Percentiles rank a stretch among this genome's conserved stretches.
Conservation (phyloP, 2,113 vertebrate genomes). For the Telmatochromis sp. region DNA sequence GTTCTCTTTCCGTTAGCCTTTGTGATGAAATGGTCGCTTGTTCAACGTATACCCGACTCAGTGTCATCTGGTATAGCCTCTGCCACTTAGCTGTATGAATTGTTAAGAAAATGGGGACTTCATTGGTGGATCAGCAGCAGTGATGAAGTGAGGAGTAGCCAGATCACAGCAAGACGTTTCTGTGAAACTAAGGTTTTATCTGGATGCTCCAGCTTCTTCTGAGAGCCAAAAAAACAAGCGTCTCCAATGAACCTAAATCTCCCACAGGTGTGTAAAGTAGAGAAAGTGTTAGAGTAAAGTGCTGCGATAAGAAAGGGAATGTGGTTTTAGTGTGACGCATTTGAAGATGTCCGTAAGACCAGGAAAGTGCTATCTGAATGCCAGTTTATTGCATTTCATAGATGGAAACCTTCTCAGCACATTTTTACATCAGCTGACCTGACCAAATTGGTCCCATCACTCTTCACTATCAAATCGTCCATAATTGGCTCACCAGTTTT, state of each 20-base stretch:
- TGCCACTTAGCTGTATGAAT: background rate
- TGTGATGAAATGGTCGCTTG: background rate
- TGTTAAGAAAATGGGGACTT: background rate
- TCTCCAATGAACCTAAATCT: fast-evolving
- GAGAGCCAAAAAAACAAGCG: fast-evolving
- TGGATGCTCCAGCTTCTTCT: background rate
- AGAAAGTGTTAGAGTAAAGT: fast-evolving
- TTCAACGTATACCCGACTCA: fast-evolving
- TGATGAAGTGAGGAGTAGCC: fast-evolving
- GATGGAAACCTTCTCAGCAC: background rate
- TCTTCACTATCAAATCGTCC: background rate
- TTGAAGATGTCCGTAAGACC: background rate
- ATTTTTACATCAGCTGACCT: background rate
- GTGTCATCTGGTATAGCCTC: background rate
- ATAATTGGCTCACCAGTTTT: background rate
- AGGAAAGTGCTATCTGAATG: background rate
- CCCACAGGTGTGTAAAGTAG: background rate
- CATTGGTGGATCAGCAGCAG: fast-evolving
- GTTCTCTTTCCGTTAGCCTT: background rate
- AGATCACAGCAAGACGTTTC: fast-evolving
- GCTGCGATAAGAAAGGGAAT: background rate
- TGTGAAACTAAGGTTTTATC: background rate
- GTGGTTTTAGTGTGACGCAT: background rate
- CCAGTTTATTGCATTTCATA: background rate
- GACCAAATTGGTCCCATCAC: background rate